A percentile compares a stretch with the other conserved stretches of the same genome.
Evolutionary conservation across 2,888 invertebrate species (phyloP).

Genomic region (Tribolium freemani): DNA sequence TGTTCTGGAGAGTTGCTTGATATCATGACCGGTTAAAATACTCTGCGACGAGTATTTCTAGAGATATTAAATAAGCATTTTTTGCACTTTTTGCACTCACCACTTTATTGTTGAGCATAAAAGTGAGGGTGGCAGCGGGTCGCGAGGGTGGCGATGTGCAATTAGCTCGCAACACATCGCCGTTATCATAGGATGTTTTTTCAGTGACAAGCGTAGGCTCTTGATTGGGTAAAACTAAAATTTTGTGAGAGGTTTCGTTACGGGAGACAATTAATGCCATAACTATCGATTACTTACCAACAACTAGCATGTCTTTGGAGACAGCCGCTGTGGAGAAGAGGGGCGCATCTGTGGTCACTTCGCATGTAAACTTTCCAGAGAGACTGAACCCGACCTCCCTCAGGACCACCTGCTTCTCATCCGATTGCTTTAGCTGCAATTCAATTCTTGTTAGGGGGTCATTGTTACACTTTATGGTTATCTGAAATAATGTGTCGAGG

Average conservation of each 20-base stretch:
- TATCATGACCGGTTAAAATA: too few species aligned
- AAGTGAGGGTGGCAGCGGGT: conserved; percentile 81
- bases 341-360: conserved; percentile 83
- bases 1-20: too few species aligned
- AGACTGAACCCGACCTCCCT: conserved; percentile 78
- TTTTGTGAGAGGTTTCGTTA: conserved; percentile 31
- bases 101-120: conserved; percentile 83
- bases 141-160: conserved; percentile 85
- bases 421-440: conserved; percentile 80
- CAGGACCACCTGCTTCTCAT: conserved; percentile 82
- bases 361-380: conserved; percentile 85
- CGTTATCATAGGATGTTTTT: conserved; percentile 80
- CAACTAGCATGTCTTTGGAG: conserved; percentile 79
- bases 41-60: neutral
- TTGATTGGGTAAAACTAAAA: conserved; percentile 78
- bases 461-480: neutral
- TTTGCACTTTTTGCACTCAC: conserved; percentile 73
- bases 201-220: conserved; percentile 79
- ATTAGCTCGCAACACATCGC: conserved; percentile 82
- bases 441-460: conserved; percentile 37
- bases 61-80: too few species aligned
- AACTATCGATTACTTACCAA: conserved; percentile 73
- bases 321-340: conserved; percentile 79
- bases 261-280: neutral
- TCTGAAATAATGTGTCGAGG: conserved; percentile 21